phyloP scores from a whole-genome alignment of 2,797 vertebrate species.

The Bradypus variegatus region DNA sequence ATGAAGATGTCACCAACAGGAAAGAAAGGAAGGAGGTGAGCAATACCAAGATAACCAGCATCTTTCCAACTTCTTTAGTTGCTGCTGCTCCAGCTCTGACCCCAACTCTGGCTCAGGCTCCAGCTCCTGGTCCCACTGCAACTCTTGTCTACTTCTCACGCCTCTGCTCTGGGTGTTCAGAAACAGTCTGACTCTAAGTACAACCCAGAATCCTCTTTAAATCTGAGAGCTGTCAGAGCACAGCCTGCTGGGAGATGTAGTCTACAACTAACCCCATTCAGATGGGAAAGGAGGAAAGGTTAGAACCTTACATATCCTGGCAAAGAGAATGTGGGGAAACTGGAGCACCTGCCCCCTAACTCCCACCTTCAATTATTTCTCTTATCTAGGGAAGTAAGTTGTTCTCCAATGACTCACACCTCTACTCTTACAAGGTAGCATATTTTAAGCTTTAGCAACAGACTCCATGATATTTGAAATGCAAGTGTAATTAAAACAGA shows the following conservation, averaged over 20 bases:
- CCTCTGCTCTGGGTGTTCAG: neutral
- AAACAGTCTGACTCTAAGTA: conserved; percentile 19
- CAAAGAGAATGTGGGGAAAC: neutral
- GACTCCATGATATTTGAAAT: neutral
- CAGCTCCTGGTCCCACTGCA: conserved; percentile 25
- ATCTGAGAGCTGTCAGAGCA: conserved; percentile 56
- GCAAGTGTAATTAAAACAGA: conserved; percentile 2
- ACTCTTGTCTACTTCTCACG: conserved; percentile 22
- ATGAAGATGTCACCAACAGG: conserved; percentile 63
- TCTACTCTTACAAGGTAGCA: neutral
- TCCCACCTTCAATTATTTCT: neutral
- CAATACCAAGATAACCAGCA: conserved; percentile 63
- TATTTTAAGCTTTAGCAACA: conserved; percentile 35
- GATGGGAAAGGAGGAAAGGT: neutral
- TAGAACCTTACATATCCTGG: neutral
- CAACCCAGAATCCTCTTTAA: conserved; percentile 61
- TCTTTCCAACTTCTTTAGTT: conserved; percentile 41
- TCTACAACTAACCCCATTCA: neutral
- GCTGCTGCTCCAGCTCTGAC: neutral
- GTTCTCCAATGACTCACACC: neutral
- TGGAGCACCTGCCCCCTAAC: neutral
- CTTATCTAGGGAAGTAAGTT: neutral
- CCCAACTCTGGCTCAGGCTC: neutral
- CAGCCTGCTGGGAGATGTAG: conserved; percentile 67
- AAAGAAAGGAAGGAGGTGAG: conserved; percentile 60